Base-by-base conservation (phyloP, 2,888 invertebrate species). In the Orthosia incerta region DNA sequence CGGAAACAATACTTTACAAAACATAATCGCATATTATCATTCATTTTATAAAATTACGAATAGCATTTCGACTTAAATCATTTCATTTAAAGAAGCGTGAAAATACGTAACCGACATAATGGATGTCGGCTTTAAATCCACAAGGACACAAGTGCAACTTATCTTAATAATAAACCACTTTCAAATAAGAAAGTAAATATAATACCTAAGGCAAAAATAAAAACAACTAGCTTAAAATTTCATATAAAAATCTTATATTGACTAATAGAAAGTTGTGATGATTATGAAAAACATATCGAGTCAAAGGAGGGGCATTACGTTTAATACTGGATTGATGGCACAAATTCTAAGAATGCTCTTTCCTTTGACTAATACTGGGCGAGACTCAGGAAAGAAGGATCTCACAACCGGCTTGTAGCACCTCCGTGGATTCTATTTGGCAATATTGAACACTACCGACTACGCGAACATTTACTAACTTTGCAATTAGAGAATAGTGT, bases 111-210 rank as follows among this genome's bases (percentile, higher is more conserved):
- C 79, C 86, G 94, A 93, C 94, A 92, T 71, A 87, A 87, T 84
- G 84, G 85, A 91, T 91, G 93, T 93, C 95, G 82, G 86, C 73
- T 86, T 89, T 93, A 93, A 93, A 95, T 96, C 96, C 96, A 96
- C 96, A 96, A 96, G 96, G 96, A 95, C 96, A 95, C 96, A 96
- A 96, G 96, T 96, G 96, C 96, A 93, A 92, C 92, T 91, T 89
- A 93, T 91, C 94, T 93, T 95, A 94, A 92, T 87, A 90, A 93
- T 94, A 94, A 86, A 92, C 89, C 88, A 92, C 96, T 95, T 96
- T 94, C 96, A 92, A 94, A 95, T 94, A 94, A 91, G 95, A 96
- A 95, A 95, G 96, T 91, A 87, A 90, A 93, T 92, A 94, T 90
- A 93, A 93, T 93, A 95, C 92, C 95, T 96, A 95, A 94, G 94